Base-by-base conservation (phyloP, 1,140 invertebrate species). In the Nilaparvata lugens region DNA sequence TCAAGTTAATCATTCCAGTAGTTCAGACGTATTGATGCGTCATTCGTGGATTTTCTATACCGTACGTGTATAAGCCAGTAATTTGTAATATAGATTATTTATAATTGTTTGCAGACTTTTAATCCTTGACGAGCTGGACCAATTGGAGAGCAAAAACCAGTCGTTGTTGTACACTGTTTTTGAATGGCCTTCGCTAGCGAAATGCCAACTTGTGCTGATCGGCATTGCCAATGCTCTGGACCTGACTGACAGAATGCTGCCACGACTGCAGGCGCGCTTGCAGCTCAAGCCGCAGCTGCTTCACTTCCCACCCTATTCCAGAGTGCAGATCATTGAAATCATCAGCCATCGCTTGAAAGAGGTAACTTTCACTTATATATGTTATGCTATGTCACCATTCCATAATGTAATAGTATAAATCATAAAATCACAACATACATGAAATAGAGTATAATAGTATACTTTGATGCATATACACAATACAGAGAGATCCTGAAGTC, bases 201-300 rank as follows among this genome's bases (percentile, higher is more conserved):
- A 82, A 31, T 87, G 86, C 0, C 84, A 83, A 52, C 69, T 98
- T 0, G 81, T 97, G 60, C 75, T 99, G 2, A 80, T 98, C 51
- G 95, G 95, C 25, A 89, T 98, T 67, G 91, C 96, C 14, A 99
- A 99, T 78, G 87, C 94, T n/a, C 78, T 98, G 56, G 95, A 98
- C 79, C 78, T 98, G 31, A 97, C 93, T 0, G 91, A 96, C 71
- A 80, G 94, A n/a, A 81, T 89, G 52, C 75, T 98, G 51, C 91
- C 94, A 24, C 78, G 93, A 60, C 77, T 98, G 2, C 88, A 94
- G 70, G 82, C 85, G 11, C 79, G 81, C 31, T 81, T 83, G 66
- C 80, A 86, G 25, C 70, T 89, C 0, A 83, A 84, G 65, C 87
- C 88, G 42, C 70, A 73, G 59, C 78, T 95, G 1, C 80, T 98